These are phyloP conservation scores for Todus mexicanus DNA, from an alignment of 2,797 vertebrate species.

Conservation along the genomic window DNA sequence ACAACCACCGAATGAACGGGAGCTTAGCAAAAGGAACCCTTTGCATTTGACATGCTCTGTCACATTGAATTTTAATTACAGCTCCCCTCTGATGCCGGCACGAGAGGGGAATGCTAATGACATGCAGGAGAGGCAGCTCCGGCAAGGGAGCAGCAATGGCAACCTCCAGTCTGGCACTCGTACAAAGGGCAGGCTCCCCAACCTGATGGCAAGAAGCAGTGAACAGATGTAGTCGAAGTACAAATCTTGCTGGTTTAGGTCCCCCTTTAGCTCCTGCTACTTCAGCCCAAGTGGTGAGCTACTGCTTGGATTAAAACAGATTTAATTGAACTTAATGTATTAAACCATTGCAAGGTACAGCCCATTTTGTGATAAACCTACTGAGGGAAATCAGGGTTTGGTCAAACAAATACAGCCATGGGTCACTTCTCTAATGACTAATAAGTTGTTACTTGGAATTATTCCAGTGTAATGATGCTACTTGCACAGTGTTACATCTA, in stretches of 20 bases:
- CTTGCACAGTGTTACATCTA: not conserved
- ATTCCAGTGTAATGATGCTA: not conserved
- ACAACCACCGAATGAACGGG: not conserved
- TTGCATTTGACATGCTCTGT: slow-evolving; percentile 49
- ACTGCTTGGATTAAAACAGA: not conserved
- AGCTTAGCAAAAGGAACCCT: slow-evolving; percentile 22
- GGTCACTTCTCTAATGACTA: not conserved
- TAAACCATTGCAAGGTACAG: not conserved
- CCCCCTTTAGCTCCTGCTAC: not conserved
- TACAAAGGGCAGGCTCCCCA: not conserved
- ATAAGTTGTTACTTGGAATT: not conserved
- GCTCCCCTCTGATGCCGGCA: slow-evolving; percentile 31
- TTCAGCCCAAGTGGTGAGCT: not conserved
- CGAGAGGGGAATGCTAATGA: slow-evolving; percentile 56
- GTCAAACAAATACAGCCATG: not conserved
- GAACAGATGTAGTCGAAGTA: not conserved
- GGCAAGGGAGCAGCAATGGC: not conserved
- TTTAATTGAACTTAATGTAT: not conserved
- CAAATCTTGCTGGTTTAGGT: not conserved
- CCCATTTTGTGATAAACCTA: rapidly evolving
- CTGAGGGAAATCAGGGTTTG: not conserved
- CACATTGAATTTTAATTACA: slow-evolving; percentile 69
- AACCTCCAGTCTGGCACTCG: not conserved
- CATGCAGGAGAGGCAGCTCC: not conserved
- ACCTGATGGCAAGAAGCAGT: not conserved